Base-by-base conservation (phyloP, 2,113 vertebrate species). In the Anguilla rostrata region DNA sequence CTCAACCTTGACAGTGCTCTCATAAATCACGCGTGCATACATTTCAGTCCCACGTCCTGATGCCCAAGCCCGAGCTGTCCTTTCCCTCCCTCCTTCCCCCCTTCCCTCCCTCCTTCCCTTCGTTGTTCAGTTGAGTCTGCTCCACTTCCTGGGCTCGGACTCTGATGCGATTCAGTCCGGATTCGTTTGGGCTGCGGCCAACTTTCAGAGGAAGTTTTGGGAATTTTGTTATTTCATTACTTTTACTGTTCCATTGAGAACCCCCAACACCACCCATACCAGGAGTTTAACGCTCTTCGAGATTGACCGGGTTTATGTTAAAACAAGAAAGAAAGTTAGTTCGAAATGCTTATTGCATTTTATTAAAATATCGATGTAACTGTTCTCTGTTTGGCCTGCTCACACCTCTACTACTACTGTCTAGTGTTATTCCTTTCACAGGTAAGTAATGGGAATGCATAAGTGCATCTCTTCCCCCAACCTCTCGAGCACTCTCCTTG, bases 291-390 rank as follows among this genome's bases (percentile, higher is more conserved):
- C 79, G n/a, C 56, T 15, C 34, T 14, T 39, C 26, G 46, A 85
- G n/a, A 78, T 85, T 46, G 78, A 78, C 18, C 53, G 29, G 56
- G 85, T 7, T 81, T 86, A n/a, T 81, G 84, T 80, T 34, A 26
- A 79, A 83, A 83, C 34, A 84, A 40, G 18, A 41, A 40, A 26
- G 34, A 46, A 78, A 78, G 49, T 49, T 49, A 49, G 63, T 29
- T 15, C 43, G 71, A 81, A 85, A 34, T 78, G 41, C 84, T 53
- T 66, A 78, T 78, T 78, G 78, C 20, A 85, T 46, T 49, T 41
- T 29, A 85, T 43, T 78, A 15, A 16, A 39, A 39, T 78, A 9
- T 53, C 56, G 16, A 49, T 82, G 16, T 56, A 39, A 53, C 29
- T 57, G 18, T 39, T 15, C 53, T 34, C 39, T 29, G 71, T 78